Evolutionary conservation across 1,140 invertebrate genomes (phyloP), one percentile per base, ranked within the genome.

Genomic region (Portunus trituberculatus): DNA sequence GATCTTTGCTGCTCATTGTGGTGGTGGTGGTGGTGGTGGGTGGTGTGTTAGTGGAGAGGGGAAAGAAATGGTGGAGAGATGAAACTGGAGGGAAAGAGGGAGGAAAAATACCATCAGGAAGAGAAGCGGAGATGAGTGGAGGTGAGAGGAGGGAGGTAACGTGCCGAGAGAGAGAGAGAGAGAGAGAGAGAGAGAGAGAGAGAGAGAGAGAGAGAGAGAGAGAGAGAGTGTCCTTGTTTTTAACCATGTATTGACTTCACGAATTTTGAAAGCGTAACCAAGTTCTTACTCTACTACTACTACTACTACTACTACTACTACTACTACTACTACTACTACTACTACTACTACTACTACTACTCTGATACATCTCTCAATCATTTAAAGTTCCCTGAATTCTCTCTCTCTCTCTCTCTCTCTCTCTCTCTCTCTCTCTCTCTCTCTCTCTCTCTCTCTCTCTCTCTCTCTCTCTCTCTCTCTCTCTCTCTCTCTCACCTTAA

Each of bases 391-490:
- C 39, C 39, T 2, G 39, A 39, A 39, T n/a, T 28, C 32, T 14
- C 83, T 25, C 28, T 25, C 83, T 84, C 83, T 84, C 83, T 39
- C 39, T 39, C 39, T 39, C 39, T 39, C 39, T 39, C 39, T 39
- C 39, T 39, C 39, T 39, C 39, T 59, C 52, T 59, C 52, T 59
- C 52, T 59, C 52, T 59, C 52, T 59, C 52, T 59, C 52, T 59
- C 52, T 59, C 52, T 12, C 52, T 59, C 52, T 59, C 52, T 59
- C 52, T 59, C 52, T 59, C 52, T 59, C 52, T 12, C 52, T 59
- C 52, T 59, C 52, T 59, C 52, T 89, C 87, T 89, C 87, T 89
- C 87, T 46, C 32, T 89, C 87, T 89, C 87, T 89, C 87, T 89
- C 87, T 46, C 87, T 46, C 39, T 89, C 87, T n/a, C 67, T 76